Conservation (phyloP, 2,113 vertebrate genomes). For the Geococcyx californianus region DNA sequence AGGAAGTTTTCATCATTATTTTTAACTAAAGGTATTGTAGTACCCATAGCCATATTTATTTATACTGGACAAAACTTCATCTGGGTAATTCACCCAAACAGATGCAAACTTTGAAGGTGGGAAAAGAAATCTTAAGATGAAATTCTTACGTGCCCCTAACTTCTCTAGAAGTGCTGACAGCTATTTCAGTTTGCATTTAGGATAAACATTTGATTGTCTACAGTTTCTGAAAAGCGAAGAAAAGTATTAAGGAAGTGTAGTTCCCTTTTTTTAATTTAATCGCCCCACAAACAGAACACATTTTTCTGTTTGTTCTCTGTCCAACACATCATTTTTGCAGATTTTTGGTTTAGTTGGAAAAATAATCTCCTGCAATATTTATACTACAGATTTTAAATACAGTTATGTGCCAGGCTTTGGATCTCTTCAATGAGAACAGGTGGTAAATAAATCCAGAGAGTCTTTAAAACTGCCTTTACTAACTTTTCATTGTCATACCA, state of each 20-base stretch:
- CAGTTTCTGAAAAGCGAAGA: neutral
- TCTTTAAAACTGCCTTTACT: constrained; percentile 1
- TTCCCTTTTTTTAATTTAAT: neutral
- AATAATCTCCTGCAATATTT: neutral
- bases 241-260: neutral
- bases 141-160: neutral
- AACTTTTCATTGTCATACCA: neutral
- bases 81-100: neutral
- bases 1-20: neutral
- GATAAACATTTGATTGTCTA: neutral
- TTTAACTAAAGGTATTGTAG: neutral
- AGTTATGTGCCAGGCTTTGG: neutral
- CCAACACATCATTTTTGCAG: neutral
- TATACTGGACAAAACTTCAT: neutral
- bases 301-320: neutral
- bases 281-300: neutral
- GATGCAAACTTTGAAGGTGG: neutral
- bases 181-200: neutral
- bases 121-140: neutral
- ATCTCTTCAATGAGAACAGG: neutral
- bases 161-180: neutral
- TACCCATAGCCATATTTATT: neutral
- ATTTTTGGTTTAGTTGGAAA: neutral
- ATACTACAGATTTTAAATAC: neutral
- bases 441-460: neutral